Evolutionary conservation across 2,888 invertebrate genomes (phyloP), one percentile per base, ranked within the genome.

Genomic region (Amiota communis): DNA sequence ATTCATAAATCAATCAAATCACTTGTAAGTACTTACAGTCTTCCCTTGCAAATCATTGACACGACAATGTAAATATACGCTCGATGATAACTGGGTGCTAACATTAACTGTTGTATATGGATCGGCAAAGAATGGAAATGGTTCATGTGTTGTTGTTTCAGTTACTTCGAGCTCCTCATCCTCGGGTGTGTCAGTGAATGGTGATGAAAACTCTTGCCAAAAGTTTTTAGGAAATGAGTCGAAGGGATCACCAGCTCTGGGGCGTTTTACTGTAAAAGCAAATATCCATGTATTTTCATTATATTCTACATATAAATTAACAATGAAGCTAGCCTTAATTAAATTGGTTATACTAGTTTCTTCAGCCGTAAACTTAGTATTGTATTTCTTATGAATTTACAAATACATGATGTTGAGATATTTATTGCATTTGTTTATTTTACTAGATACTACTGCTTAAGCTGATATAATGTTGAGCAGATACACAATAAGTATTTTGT

Each of bases 71-170:
- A 94, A 87, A 78, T 93, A 91, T 6, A 94, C 93, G 48, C 92
- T 91, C 72, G 92, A 92, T 4, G 93, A 93, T 11, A 94, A 86
- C 83, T 94, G 94, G 0, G 93, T 92, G 12, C 94, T 94, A 80
- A 94, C 92, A 85, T 93, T 93, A 1, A 93, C 91, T 8, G 91
- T 91, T 15, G 92, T 91, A 78, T 91, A 91, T 0, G 91, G 90
- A 83, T 94, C 94, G 83, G 94, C 93, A 87, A 95, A 95, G 89
- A 93, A 93, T 0, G 95, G 94, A 78, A 93, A 91, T 0, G 94
- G 94, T 80, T 94, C 94, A 12, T 92, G 91, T n/a, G 93, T 92
- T 8, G 92, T 92, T 17, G 89, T 89, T 75, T 89, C 89, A 10
- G 86, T 86, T 72, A 87, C 85, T 80, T 88, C 88, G 46, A 87